A percentile compares a stretch with the other conserved stretches of the same genome.
These are phyloP conservation scores for Chionomys nivalis DNA, from an alignment of 2,113 vertebrate genomes.

Conservation along the genomic window DNA sequence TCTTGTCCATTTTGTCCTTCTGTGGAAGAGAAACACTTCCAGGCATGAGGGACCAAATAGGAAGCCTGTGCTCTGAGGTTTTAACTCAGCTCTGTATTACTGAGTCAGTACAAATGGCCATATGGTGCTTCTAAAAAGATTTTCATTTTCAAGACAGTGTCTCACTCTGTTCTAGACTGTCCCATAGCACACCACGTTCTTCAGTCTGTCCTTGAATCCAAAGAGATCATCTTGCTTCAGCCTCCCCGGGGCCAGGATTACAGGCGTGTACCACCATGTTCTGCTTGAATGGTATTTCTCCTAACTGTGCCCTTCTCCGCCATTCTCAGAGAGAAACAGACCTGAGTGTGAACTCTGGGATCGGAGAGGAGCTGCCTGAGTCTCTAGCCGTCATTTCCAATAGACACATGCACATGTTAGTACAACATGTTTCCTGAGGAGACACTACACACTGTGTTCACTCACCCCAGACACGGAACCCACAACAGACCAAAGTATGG, in stretches of 20 bases:
- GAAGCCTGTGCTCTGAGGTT: background rate
- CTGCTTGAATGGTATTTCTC: background rate
- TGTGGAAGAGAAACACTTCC: background rate
- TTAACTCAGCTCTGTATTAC: background rate
- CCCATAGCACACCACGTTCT: background rate
- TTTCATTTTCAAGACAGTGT: background rate
- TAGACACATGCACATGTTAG: background rate
- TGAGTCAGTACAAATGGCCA: background rate
- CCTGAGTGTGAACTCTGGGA: background rate
- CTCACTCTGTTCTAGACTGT: background rate
- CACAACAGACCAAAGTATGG: background rate
- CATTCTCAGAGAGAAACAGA: background rate
- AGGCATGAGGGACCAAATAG: background rate
- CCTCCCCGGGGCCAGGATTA: background rate
- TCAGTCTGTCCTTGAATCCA: background rate
- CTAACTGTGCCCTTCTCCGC: background rate
- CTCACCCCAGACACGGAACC: background rate
- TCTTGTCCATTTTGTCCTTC: background rate
- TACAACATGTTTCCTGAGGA: background rate
- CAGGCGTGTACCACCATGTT: background rate
- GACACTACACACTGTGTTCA: too few species aligned
- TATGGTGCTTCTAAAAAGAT: background rate
- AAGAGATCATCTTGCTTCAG: background rate
- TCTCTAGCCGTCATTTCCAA: background rate
- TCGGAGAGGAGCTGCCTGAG: background rate